A percentile compares a stretch with the other conserved stretches of the same genome.
Conservation (phyloP, 2,797 vertebrate genomes). For the Denticeps clupeoides region DNA sequence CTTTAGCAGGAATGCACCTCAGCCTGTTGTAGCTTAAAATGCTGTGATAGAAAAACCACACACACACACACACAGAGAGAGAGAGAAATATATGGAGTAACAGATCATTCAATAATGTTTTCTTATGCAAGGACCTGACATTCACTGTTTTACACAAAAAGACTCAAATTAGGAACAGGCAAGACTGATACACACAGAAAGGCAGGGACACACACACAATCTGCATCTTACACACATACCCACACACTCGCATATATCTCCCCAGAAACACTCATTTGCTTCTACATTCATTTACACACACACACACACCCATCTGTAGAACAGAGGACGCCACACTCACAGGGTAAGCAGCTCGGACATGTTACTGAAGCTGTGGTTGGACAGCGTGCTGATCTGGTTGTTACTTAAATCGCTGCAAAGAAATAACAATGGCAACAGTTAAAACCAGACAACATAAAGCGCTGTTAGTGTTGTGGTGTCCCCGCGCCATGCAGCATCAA, state of each 20-base stretch:
- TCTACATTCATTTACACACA: not conserved
- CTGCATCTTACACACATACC: conserved; percentile 11
- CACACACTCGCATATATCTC: not conserved
- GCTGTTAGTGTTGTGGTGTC: conserved; percentile 6
- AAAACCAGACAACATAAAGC: conserved; percentile 6
- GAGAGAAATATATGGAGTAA: conserved; percentile 7
- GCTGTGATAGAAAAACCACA: conserved; percentile 48
- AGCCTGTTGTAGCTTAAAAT: conserved; percentile 97
- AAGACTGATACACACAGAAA: not conserved
- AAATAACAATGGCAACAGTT: conserved; percentile 30
- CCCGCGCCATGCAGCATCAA: not conserved
- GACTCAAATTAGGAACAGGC: conserved; percentile 2
- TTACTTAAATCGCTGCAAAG: conserved; percentile 97
- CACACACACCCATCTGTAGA: conserved; percentile 19
- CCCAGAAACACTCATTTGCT: not conserved
- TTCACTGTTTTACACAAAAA: not conserved
- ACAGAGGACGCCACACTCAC: conserved; percentile 69
- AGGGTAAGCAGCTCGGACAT: conserved; percentile 96
- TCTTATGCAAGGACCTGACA: too few relatives aligned
- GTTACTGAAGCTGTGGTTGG: conserved; percentile 98
- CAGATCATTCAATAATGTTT: too few relatives aligned
- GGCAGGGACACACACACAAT: not conserved
- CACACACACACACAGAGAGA: conserved; percentile 5
- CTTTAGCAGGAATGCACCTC: conserved; percentile 81
- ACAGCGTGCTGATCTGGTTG: conserved; percentile 98